A percentile compares a stretch with the other conserved stretches of the same genome.
These are phyloP conservation scores for Drosophila sulfurigaster DNA, from an alignment of 1,140 invertebrate species.

Conservation along the genomic window DNA sequence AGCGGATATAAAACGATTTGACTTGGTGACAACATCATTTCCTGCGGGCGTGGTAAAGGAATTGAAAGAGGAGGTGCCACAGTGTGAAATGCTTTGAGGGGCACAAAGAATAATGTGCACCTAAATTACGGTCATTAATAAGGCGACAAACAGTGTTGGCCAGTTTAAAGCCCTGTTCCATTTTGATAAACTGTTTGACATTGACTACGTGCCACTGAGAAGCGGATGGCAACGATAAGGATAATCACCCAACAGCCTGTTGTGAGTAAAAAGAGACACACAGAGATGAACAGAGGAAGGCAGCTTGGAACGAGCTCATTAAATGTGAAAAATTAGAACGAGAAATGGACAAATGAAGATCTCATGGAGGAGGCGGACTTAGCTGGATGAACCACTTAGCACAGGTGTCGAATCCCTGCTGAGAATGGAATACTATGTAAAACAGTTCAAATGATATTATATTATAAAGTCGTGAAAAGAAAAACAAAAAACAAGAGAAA, in stretches of 20 bases:
- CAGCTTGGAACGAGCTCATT: slow-evolving; percentile 32
- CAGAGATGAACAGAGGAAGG: background rate
- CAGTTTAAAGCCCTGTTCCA: slow-evolving; percentile 25
- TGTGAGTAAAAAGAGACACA: background rate
- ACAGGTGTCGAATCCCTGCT: slow-evolving; percentile 1
- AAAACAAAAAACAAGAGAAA: slow-evolving; percentile 4
- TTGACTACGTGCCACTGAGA: slow-evolving; percentile 10
- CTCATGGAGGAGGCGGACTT: background rate
- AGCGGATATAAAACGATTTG: slow-evolving; percentile 54
- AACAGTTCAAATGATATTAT: slow-evolving; percentile 13
- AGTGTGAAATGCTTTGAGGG: slow-evolving; percentile 5
- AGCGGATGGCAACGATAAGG: slow-evolving; percentile 4
- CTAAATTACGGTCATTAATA: slow-evolving; percentile 46
- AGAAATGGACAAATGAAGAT: slow-evolving; percentile 10
- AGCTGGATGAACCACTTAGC: slow-evolving; percentile 11
- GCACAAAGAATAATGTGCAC: slow-evolving; percentile 41
- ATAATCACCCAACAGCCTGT: slow-evolving; percentile 9
- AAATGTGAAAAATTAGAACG: slow-evolving; percentile 42
- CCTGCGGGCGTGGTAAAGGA: slow-evolving; percentile 15
- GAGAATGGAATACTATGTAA: slow-evolving; percentile 9
- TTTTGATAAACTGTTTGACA: slow-evolving; percentile 34
- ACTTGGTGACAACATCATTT: slow-evolving; percentile 58
- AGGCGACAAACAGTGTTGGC: slow-evolving; percentile 31
- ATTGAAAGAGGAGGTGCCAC: background rate
- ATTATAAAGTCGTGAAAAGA: slow-evolving; percentile 12